These are phyloP conservation scores for Chiroxiphia lanceolata DNA, from an alignment of 2,797 vertebrate genomes.

Conservation along the genomic window DNA sequence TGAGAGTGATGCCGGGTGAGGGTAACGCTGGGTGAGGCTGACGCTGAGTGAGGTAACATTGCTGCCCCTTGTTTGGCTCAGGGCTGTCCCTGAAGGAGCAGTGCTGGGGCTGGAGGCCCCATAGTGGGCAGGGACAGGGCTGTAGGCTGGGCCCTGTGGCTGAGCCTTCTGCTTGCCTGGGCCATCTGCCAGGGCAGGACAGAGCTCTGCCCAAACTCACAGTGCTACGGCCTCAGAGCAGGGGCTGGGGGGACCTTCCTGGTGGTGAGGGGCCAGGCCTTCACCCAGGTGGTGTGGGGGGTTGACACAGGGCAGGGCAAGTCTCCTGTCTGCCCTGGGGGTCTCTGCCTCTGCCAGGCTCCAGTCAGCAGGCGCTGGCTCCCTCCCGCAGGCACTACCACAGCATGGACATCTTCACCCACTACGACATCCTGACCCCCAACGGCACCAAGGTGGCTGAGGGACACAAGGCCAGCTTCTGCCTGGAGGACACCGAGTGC, in stretches of 20 bases:
- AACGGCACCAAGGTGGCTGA: constrained; percentile 95
- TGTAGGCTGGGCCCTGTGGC: background rate
- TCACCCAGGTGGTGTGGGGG: background rate
- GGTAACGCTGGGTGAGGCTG: too few relatives aligned
- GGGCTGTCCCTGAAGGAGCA: background rate
- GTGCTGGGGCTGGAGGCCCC: too few relatives aligned
- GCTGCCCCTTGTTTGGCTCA: background rate
- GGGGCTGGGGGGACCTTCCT: background rate
- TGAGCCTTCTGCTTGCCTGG: background rate
- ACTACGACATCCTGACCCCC: constrained; percentile 91
- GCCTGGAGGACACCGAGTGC: constrained; percentile 94
- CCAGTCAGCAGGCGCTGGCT: background rate
- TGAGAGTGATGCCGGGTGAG: background rate
- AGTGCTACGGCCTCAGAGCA: background rate
- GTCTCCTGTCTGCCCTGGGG: background rate
- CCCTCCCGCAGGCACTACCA: constrained; percentile 90
- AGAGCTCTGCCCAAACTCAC: background rate
- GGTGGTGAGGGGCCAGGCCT: rapidly evolving
- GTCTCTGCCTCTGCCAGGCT: background rate
- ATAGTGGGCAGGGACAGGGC: rapidly evolving
- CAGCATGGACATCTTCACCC: constrained; percentile 98
- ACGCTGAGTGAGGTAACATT: rapidly evolving
- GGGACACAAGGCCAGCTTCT: constrained; percentile 98
- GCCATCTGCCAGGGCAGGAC: background rate
- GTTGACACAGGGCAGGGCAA: background rate